Evolutionary conservation across 2,888 invertebrate species (phyloP).

Genomic region (Nymphalis c-album): DNA sequence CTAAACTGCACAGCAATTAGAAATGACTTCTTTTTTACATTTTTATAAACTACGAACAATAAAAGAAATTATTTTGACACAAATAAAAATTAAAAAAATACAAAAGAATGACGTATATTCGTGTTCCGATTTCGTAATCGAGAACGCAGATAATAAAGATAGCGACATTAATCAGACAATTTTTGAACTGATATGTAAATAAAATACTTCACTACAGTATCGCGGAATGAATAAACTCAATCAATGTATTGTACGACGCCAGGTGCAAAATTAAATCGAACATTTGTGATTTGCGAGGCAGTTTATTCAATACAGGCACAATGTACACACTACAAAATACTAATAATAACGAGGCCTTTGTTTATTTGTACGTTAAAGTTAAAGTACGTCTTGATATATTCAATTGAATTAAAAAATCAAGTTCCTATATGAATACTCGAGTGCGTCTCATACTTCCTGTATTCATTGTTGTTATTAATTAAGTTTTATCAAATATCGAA

Average conservation of each 20-base stretch:
- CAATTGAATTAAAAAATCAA: conserved; percentile 21
- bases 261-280: conserved; percentile 37
- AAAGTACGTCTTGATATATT: conserved; percentile 14
- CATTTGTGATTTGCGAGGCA: conserved; percentile 34
- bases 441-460: neutral
- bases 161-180: conserved; percentile 13
- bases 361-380: conserved; percentile 26
- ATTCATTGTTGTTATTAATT: conserved; percentile 2
- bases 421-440: conserved; percentile 15
- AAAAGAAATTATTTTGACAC: neutral
- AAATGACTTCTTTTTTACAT: no score
- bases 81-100: neutral
- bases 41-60: neutral
- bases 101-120: neutral
- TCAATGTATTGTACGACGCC: conserved; percentile 32
- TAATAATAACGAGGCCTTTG: conserved; percentile 28
- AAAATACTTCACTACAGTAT: conserved; percentile 23
- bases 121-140: neutral
- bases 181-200: conserved; percentile 18
- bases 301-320: conserved; percentile 29
- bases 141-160: conserved; percentile 1
- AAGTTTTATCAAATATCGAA: neutral
- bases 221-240: conserved; percentile 29
- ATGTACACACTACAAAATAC: conserved; percentile 24
- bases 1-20: no score